Evolutionary conservation across 1,140 invertebrate species (phyloP).

Genomic region (Calliphora vicina): DNA sequence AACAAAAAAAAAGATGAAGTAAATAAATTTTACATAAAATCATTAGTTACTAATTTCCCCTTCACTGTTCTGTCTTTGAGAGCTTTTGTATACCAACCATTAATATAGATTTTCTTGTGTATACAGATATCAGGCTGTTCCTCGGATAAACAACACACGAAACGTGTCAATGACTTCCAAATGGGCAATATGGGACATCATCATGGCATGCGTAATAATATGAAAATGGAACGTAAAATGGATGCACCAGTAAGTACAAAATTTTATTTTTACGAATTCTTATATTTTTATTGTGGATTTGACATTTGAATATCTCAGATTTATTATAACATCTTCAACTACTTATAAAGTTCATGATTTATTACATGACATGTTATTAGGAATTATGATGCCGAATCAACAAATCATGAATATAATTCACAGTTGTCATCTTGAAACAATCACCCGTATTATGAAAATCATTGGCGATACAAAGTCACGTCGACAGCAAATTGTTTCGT

Average conservation of each 20-base stretch:
- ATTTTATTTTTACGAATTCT: too few relatives aligned
- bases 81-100: conserved; percentile 33
- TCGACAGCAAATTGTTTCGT: too few relatives aligned
- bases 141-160: conserved; percentile 74
- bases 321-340: too few relatives aligned
- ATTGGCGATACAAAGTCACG: too few relatives aligned
- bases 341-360: too few relatives aligned
- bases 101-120: conserved; percentile 56
- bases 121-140: conserved; percentile 76
- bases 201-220: conserved; percentile 69
- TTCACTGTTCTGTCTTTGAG: not conserved
- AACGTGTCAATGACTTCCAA: conserved; percentile 80
- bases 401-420: too few relatives aligned
- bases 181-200: conserved; percentile 76
- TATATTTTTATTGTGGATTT: too few relatives aligned
- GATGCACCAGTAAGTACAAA: conserved; percentile 75
- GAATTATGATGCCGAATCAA: too few relatives aligned
- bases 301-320: too few relatives aligned
- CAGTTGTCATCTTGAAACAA: too few relatives aligned
- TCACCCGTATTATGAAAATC: too few relatives aligned
- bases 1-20: not conserved
- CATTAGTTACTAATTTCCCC: conserved; percentile 33
- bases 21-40: conserved; percentile 33
- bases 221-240: conserved; percentile 71
- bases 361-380: too few relatives aligned